Conservation (phyloP, 2,888 invertebrate genomes). For the Rhyacophila evoluta region DNA sequence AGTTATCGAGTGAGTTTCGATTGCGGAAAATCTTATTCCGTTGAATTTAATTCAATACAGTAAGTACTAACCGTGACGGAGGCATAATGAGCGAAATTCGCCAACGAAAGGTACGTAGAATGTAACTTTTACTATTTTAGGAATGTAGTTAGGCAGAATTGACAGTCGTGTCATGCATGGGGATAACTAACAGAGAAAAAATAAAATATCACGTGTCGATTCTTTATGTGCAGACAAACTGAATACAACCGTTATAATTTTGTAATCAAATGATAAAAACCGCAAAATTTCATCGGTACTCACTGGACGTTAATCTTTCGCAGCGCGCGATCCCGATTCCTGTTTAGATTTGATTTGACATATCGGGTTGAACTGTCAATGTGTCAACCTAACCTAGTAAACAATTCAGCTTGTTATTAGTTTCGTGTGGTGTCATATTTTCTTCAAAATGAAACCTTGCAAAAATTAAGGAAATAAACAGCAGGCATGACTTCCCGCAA, state of each 20-base stretch:
- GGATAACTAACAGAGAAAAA: neutral
- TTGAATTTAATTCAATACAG: neutral
- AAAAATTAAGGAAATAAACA: conserved; percentile 23
- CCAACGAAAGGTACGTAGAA: conserved; percentile 55
- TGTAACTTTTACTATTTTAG: conserved; percentile 11
- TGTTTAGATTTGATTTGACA: conserved; percentile 27
- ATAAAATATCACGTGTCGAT: neutral
- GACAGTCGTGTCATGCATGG: neutral
- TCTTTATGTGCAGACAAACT: neutral
- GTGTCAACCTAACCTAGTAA: conserved; percentile 32
- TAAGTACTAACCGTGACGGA: neutral
- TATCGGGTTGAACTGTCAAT: conserved; percentile 35
- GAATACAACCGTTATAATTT: neutral
- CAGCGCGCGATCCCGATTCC: neutral
- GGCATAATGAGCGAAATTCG: conserved; percentile 54
- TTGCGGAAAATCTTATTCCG: neutral
- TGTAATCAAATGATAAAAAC: too few species aligned
- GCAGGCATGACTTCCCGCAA: conserved; percentile 59
- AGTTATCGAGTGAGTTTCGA: conserved; percentile 19
- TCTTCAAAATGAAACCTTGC: conserved; percentile 26
- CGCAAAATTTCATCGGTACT: neutral
- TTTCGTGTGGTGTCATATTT: conserved; percentile 23
- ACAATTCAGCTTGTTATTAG: neutral
- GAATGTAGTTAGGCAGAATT: neutral
- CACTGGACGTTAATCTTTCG: neutral